These are phyloP conservation scores for Pogonomyrmex barbatus DNA, from an alignment of 1,140 invertebrate genomes.

Conservation along the genomic window DNA sequence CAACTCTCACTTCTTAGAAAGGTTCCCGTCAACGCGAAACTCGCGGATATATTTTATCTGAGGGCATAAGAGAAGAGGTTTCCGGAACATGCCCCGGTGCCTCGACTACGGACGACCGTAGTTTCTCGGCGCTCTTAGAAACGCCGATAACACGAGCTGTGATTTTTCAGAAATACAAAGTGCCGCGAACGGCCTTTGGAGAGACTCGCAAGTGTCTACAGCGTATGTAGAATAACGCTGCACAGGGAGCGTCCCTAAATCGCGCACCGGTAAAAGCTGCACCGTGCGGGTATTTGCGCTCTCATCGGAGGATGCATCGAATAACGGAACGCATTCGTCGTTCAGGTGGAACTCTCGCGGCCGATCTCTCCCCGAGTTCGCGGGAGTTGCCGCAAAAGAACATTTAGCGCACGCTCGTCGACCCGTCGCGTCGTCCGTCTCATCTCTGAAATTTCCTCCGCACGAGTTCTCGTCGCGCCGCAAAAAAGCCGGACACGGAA, in stretches of 20 bases:
- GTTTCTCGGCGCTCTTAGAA: conserved; percentile 8
- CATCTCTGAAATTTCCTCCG: background rate
- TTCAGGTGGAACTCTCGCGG: background rate
- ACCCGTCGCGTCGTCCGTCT: background rate
- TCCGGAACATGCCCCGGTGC: background rate
- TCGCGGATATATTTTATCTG: conserved; percentile 32
- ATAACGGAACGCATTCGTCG: background rate
- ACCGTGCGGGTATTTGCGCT: background rate
- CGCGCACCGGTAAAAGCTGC: background rate
- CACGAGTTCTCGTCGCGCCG: background rate
- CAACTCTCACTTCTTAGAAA: background rate
- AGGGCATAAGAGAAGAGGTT: background rate
- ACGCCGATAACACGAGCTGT: conserved; percentile 34
- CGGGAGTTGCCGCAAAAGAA: background rate
- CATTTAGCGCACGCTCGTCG: conserved; percentile 4
- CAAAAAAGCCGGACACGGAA: conserved; percentile 35
- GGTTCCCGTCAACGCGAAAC: conserved; percentile 12
- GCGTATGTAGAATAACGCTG: background rate
- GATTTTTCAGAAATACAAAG: conserved; percentile 49
- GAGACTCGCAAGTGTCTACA: background rate
- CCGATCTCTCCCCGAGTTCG: background rate
- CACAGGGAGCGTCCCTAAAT: background rate
- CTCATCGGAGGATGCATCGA: background rate
- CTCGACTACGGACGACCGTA: background rate
- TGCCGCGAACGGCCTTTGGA: conserved; percentile 19